These are phyloP conservation scores for Atethmia centrago DNA, from an alignment of 2,888 invertebrate species.

Conservation along the genomic window DNA sequence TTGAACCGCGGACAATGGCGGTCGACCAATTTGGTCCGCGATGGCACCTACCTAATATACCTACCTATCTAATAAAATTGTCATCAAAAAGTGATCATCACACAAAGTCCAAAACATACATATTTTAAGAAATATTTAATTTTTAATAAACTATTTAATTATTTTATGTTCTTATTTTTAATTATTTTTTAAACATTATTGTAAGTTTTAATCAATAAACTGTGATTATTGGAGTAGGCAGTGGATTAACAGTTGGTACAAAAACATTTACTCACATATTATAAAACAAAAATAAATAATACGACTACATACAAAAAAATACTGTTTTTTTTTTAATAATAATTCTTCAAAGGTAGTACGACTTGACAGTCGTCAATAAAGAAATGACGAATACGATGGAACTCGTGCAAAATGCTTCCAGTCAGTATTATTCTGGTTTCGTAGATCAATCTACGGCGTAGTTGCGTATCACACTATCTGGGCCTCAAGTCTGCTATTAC, in stretches of 20 bases:
- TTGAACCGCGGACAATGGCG: too few species aligned
- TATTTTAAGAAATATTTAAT: conserved; percentile 20
- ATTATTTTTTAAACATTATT: conserved; percentile 25
- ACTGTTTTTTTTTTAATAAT: too few species aligned
- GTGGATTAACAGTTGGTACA: conserved; percentile 33
- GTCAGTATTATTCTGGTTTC: not conserved
- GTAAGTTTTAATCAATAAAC: conserved; percentile 40
- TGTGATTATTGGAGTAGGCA: conserved; percentile 45
- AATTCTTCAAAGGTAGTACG: too few species aligned
- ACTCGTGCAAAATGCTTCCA: not conserved
- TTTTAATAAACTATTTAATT: conserved; percentile 12
- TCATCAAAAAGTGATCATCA: conserved; percentile 6
- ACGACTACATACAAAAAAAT: conserved; percentile 9
- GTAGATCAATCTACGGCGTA: too few species aligned
- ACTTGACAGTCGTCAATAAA: too few species aligned
- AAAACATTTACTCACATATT: conserved; percentile 14
- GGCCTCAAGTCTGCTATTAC: too few species aligned
- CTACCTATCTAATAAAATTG: not conserved
- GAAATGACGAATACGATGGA: too few species aligned
- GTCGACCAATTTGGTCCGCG: too few species aligned
- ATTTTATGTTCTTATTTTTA: conserved; percentile 15
- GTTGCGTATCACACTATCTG: too few species aligned
- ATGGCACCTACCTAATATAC: fast-evolving
- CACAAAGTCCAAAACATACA: conserved; percentile 4
- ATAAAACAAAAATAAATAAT: conserved; percentile 15